A percentile compares a stretch with the other conserved stretches of the same genome.
phyloP scores from a whole-genome alignment of 2,888 invertebrate species.

The Cheilosia impressa region DNA sequence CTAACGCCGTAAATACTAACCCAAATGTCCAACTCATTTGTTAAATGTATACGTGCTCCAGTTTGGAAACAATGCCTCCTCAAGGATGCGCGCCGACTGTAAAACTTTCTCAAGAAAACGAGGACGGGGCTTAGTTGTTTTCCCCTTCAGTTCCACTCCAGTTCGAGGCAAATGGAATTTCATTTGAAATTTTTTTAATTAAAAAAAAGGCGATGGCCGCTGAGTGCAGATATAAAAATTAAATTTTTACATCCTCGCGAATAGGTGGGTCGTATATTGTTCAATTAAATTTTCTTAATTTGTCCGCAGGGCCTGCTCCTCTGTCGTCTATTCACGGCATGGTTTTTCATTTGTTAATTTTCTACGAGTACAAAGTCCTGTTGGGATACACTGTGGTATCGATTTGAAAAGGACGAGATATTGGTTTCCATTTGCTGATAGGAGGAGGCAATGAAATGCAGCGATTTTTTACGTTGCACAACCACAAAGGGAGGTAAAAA shows the following conservation, averaged over 20 bases:
- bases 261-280: slow-evolving; percentile 29
- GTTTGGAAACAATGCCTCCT: slow-evolving; percentile 22
- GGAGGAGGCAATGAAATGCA: slow-evolving; percentile 14
- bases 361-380: background rate
- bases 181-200: slow-evolving; percentile 45
- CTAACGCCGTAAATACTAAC: slow-evolving; percentile 6
- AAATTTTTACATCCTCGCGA: slow-evolving; percentile 30
- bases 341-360: background rate
- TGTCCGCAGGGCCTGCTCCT: background rate
- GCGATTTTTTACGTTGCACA: background rate
- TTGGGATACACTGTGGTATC: background rate
- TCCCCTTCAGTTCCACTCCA: slow-evolving; percentile 13
- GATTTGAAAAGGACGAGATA: slow-evolving; percentile 24
- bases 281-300: slow-evolving; percentile 33
- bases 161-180: slow-evolving; percentile 6
- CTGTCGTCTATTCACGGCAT: background rate
- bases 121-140: slow-evolving; percentile 1
- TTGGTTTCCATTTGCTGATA: slow-evolving; percentile 20
- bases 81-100: slow-evolving; percentile 10
- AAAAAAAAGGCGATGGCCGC: slow-evolving; percentile 8
- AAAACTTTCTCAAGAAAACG: slow-evolving; percentile 9
- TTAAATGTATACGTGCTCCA: slow-evolving; percentile 40
- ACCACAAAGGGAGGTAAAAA: slow-evolving; percentile 12
- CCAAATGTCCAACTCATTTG: slow-evolving; percentile 42
- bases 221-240: slow-evolving; percentile 27